Percentiles rank a stretch among this genome's conserved stretches.
Conservation (phyloP, 2,888 invertebrate species). For the Rosalia funebris region DNA sequence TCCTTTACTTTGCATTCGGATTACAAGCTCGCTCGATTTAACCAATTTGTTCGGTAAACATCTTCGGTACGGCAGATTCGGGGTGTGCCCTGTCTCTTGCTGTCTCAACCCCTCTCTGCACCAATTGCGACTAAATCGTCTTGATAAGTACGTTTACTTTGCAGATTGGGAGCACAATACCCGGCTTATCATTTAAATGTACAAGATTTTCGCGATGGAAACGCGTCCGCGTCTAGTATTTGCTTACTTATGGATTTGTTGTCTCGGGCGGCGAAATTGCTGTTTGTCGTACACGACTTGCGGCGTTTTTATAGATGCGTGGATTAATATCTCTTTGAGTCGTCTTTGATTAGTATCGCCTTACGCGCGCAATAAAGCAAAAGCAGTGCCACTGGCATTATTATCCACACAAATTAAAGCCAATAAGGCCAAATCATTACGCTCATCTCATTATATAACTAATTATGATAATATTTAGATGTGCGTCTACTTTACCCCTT, state of each 20-base stretch:
- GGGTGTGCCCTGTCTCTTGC: conserved; percentile 24
- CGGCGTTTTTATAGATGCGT: neutral
- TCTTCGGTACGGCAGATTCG: conserved; percentile 42
- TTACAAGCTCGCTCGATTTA: conserved; percentile 61
- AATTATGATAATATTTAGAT: too few relatives aligned
- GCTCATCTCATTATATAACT: too few relatives aligned
- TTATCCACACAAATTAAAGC: too few relatives aligned
- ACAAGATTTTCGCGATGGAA: conserved; percentile 20
- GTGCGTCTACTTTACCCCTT: too few relatives aligned
- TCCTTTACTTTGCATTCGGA: conserved; percentile 61
- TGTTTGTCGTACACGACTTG: neutral
- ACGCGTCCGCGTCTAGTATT: conserved; percentile 12
- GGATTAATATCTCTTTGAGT: neutral
- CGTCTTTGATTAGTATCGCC: neutral
- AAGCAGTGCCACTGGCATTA: too few relatives aligned
- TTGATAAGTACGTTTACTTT: conserved; percentile 51
- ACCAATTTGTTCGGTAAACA: conserved; percentile 62
- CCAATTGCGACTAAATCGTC: conserved; percentile 41
- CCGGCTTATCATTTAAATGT: conserved; percentile 47
- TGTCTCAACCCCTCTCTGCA: conserved; percentile 7
- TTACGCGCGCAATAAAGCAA: neutral
- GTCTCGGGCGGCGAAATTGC: conserved; percentile 19
- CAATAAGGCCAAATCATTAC: too few relatives aligned
- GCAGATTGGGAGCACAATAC: conserved; percentile 47
- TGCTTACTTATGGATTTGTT: conserved; percentile 24